phyloP scores from a whole-genome alignment of 2,888 invertebrate species.

The Cremastinae sp. region DNA sequence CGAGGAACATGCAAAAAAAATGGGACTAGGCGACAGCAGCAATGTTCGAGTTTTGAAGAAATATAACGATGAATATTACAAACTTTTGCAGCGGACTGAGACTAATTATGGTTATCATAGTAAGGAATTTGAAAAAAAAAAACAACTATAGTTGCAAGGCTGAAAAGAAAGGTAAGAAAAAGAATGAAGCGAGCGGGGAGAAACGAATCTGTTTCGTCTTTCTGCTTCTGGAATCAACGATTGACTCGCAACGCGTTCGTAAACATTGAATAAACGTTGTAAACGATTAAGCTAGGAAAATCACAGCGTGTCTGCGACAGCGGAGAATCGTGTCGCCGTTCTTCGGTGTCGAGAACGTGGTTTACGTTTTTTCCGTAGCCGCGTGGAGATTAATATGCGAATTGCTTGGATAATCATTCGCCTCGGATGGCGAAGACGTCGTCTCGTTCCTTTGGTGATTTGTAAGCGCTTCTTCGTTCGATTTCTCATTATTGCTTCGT shows the following conservation, averaged over 20 bases:
- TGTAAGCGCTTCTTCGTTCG: constrained; percentile 31
- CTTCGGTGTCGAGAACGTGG: constrained; percentile 8
- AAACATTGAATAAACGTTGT: constrained; percentile 38
- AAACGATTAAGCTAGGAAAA: constrained; percentile 56
- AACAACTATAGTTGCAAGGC: no score
- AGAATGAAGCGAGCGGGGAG: neutral
- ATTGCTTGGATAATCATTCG: constrained; percentile 26
- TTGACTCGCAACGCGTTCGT: constrained; percentile 12
- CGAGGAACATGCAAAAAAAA: no score
- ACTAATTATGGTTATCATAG: no score
- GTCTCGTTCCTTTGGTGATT: constrained; percentile 35
- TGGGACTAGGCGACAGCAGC: no score
- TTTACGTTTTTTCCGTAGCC: constrained; percentile 56
- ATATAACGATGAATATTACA: constrained; percentile 2
- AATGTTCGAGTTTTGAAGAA: neutral
- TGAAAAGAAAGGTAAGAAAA: neutral
- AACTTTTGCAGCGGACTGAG: neutral
- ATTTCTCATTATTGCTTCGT: constrained; percentile 17
- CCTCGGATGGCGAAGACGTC: constrained; percentile 5
- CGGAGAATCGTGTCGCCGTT: constrained; percentile 8
- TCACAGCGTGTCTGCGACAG: constrained; percentile 55
- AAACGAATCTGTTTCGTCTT: neutral
- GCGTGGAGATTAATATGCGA: constrained; percentile 23
- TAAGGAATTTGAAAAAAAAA: no score
- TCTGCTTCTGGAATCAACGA: constrained; percentile 14